Evolutionary conservation across 1,140 invertebrate genomes (phyloP).

Genomic region (Penaeus indicus): DNA sequence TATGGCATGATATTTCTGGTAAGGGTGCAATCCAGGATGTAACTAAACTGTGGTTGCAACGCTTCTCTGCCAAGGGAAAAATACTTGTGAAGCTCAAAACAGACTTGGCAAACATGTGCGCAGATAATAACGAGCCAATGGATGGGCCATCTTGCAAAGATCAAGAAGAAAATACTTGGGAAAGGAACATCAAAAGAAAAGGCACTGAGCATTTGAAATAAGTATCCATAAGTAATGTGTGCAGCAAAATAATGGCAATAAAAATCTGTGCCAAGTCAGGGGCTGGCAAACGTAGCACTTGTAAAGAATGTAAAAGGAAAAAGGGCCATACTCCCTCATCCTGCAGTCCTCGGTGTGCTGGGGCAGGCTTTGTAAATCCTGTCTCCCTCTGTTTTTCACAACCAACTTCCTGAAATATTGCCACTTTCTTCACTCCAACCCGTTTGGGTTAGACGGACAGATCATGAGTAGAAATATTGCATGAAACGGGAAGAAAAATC

Average conservation of each 20-base stretch:
- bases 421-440: slow-evolving; percentile 57
- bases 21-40: slow-evolving; percentile 16
- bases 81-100: slow-evolving; percentile 51
- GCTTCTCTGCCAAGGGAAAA: slow-evolving; percentile 40
- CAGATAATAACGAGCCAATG: slow-evolving; percentile 41
- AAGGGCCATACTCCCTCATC: slow-evolving; percentile 55
- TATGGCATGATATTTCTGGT: not conserved
- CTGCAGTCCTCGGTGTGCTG: slow-evolving; percentile 43
- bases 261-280: slow-evolving; percentile 39
- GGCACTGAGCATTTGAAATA: slow-evolving; percentile 53
- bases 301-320: slow-evolving; percentile 48
- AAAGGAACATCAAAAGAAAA: slow-evolving; percentile 43
- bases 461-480: not conserved
- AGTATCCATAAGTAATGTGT: slow-evolving; percentile 45
- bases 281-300: slow-evolving; percentile 62
- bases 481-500: not conserved
- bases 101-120: slow-evolving; percentile 51
- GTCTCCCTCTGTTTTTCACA: slow-evolving; percentile 55
- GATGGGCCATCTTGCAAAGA: slow-evolving; percentile 51
- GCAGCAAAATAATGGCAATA: slow-evolving; percentile 58
- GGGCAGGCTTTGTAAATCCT: slow-evolving; percentile 53
- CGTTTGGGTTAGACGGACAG: slow-evolving; percentile 1
- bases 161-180: slow-evolving; percentile 32
- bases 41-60: slow-evolving; percentile 48
- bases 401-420: slow-evolving; percentile 63